Base-by-base conservation (phyloP, 2,113 vertebrate species). In the Anser brachyrhynchus region DNA sequence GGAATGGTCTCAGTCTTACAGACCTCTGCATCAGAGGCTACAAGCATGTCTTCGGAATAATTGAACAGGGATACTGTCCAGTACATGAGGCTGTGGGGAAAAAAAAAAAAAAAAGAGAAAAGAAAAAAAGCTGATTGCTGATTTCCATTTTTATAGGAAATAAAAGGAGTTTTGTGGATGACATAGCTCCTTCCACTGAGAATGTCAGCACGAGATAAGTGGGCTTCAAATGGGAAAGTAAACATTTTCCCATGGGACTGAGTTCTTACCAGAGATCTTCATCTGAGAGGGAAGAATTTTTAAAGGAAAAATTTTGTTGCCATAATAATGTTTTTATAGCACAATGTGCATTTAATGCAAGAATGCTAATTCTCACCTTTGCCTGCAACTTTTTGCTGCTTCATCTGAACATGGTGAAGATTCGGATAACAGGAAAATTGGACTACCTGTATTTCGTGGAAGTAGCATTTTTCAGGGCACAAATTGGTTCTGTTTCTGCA, bases 151-250 rank as follows among this genome's bases (percentile, higher is more conserved):
- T 92, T 80, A 89, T 87, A 88, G 85, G 92, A 95, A 94, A 86
- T 90, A 74, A 90, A 93, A 77, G 74, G 62, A 95, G 65, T 72
- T 93, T 81, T 69, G 95, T 93, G 94, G 89, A 93, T 89, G 93
- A 95, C 72, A 58, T 39, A 77, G 93, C 82, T 88, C 78, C 94
- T 96, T 95, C 75, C 13, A 4, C 81, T 64, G 75, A 58, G 92
- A 84, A 88, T 57, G 92, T 71, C 94, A 90, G 85, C 3, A 0
- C 65, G 93, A 94, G 79, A 59, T 85, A 89, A 84, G 79, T 72
- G 91, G 79, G 87, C 66, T 92, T 84, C 84, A 87, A 87, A 61
- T 49, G 26, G 55, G 82, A 91, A 75, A 58, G 66, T 54, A 39
- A 91, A 70, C 23, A 31, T 92, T 83, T 87, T 95, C 84, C 62